Conservation (phyloP, 2,797 vertebrate species). For the Protonibea diacanthus region DNA sequence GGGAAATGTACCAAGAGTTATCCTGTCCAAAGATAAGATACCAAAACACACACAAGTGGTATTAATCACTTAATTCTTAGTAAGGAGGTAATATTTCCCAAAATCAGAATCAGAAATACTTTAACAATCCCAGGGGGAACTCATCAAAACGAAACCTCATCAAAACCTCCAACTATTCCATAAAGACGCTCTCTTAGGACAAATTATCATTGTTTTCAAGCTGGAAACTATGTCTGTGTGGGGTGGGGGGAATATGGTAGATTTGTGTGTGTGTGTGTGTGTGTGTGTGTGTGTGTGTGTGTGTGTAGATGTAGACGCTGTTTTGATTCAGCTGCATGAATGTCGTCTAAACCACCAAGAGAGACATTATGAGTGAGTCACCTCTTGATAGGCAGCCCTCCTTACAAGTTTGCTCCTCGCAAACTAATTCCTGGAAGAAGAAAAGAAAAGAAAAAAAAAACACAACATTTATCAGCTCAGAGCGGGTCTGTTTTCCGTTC, state of each 20-base stretch:
- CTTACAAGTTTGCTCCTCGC: slow-evolving; percentile 31
- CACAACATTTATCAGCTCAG: slow-evolving; percentile 49
- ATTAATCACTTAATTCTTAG: neutral
- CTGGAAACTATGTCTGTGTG: slow-evolving; percentile 1
- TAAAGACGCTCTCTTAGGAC: neutral
- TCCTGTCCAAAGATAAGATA: neutral
- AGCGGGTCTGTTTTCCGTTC: slow-evolving; percentile 54
- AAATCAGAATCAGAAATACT: neutral
- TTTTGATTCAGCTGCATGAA: slow-evolving; percentile 43
- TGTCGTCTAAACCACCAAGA: slow-evolving; percentile 42
- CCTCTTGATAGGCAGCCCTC: slow-evolving; percentile 24
- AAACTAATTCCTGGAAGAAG: slow-evolving; percentile 51
- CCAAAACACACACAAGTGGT: neutral
- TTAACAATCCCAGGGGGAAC: no score
- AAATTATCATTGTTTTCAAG: neutral
- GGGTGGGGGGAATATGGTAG: neutral
- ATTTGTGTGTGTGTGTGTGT: slow-evolving; percentile 1
- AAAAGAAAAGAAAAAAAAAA: neutral
- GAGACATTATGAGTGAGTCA: slow-evolving; percentile 50
- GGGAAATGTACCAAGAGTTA: neutral
- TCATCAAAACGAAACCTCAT: no score
- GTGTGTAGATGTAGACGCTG: neutral
- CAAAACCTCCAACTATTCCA: neutral
- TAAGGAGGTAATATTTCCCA: neutral
- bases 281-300: slow-evolving; percentile 1